These are phyloP conservation scores for Datnioides undecimradiatus DNA, from an alignment of 2,113 vertebrate species.

Conservation along the genomic window DNA sequence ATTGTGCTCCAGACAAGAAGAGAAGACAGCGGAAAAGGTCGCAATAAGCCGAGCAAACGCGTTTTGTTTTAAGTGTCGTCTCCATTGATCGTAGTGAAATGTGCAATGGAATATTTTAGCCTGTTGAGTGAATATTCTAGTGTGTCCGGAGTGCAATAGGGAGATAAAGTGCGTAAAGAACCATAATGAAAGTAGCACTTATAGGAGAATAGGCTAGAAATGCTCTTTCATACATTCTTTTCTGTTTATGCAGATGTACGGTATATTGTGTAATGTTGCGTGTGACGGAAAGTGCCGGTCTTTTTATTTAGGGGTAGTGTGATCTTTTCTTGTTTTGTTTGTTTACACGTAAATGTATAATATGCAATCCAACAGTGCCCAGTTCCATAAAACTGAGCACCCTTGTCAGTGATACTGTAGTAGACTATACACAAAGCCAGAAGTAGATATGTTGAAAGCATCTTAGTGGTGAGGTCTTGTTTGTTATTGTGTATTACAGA, in stretches of 20 bases:
- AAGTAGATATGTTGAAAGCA: slow-evolving; percentile 39
- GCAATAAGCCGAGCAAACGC: slow-evolving; percentile 71
- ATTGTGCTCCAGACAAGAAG: slow-evolving; percentile 41
- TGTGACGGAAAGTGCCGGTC: slow-evolving; percentile 72
- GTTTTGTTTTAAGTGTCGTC: slow-evolving; percentile 29
- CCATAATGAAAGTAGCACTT: slow-evolving; percentile 43
- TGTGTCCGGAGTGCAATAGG: slow-evolving; percentile 31
- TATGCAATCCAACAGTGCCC: slow-evolving; percentile 80
- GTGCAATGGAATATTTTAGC: slow-evolving; percentile 68
- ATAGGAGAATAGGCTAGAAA: slow-evolving; percentile 27
- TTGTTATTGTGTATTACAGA: slow-evolving; percentile 35
- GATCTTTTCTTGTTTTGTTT: slow-evolving; percentile 39
- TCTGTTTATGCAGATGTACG: slow-evolving; percentile 61
- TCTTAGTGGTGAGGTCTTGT: slow-evolving; percentile 47
- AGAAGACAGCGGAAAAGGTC: slow-evolving; percentile 31
- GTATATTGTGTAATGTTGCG: slow-evolving; percentile 54
- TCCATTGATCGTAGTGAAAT: slow-evolving; percentile 57
- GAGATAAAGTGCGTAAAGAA: slow-evolving; percentile 21
- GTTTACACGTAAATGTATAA: slow-evolving; percentile 66
- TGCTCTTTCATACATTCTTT: slow-evolving; percentile 35
- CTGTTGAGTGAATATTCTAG: slow-evolving; percentile 32
- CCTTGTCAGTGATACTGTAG: slow-evolving; percentile 47
- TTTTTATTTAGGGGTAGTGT: slow-evolving; percentile 66
- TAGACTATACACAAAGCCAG: slow-evolving; percentile 24
- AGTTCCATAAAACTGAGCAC: slow-evolving; percentile 51